Base-by-base conservation (phyloP, 2,113 vertebrate species). In the Lepisosteus oculatus region DNA sequence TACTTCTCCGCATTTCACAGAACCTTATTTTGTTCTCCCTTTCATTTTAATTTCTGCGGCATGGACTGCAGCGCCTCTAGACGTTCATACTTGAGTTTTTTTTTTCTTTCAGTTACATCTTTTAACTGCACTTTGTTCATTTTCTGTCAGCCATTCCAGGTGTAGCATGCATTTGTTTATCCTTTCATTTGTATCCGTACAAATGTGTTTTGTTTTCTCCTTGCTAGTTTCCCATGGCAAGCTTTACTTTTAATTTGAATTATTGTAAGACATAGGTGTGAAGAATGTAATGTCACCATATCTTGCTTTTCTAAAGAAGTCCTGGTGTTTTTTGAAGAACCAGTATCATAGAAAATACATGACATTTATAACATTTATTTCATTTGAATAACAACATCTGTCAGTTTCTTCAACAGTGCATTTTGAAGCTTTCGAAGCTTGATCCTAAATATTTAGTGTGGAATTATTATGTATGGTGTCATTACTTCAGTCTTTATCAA, bases 1-100 rank as follows among this genome's bases (percentile, higher is more conserved):
- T 86, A 89, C 81, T 85, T 87, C 86, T 90, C 67, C 88, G 81
- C 77, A 76, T 90, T 81, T 42, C 72, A 41, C 72, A 74, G 78
- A 81, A 81, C 75, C 74, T 69, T 62, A 83, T 86, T 81, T 77
- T 89, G 8, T 64, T 43, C 12, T 72, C 66, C 72, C 62, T 45
- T 69, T 74, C 14, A 43, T 47, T 67, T 9, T 54, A n/a, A 42
- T 68, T 55, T 68, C 55, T 14, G 17, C 75, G 47, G 29, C n/a
- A 1, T 68, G n/a, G 9, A 8, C 55, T 7, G 64, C 61, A 61
- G 41, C 47, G 67, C 47, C 11, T 69, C 13, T 44, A 71, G 47
- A 55, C 42, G 55, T 55, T 76, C 14, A 54, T 41, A 13, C 17
- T 68, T 29, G 3, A 64, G 6, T 29, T 9, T 84, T 82, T 77